Base-by-base conservation (phyloP, 2,797 vertebrate species). In the Myiotriccus ornatus region DNA sequence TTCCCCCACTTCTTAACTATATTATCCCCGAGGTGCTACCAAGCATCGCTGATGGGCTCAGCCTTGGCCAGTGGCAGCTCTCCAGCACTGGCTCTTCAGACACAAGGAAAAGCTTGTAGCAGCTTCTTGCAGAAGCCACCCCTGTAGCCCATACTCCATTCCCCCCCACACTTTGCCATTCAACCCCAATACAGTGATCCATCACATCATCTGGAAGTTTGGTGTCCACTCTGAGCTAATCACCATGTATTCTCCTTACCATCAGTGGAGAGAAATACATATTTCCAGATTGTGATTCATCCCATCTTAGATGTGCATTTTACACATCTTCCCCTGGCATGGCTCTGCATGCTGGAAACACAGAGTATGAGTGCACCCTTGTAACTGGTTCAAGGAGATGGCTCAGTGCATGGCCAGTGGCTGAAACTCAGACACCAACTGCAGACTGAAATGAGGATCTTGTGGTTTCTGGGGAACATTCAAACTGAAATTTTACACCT, bases 11-110 rank as follows among this genome's bases (percentile, higher is more conserved):
- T 63, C 60, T 43, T 63, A 41, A 22, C 28, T 43, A 10, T 30
- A 21, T 30, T 79, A 22, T 23, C 78, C 4, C 25, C 16, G 25
- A 60, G 20, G 37, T 1, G 6, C 78, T 30, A 69, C 55, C 39
- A 43, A 32, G 27, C 4, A 1, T 43, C 0, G 0, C 32, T 50
- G 65, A 50, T 52, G 46, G 46, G 46, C 37, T 69, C 0, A 1
- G 25, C 13, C 13, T 69, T 46, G 62, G 27, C 39, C 39, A 30
- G 39, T 4, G 3, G 47, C 3, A 2, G 19, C 19, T 53, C 25
- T 53, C 49, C 19, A 8, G 27, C 46, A 22, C 3, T 44, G n/a
- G 14, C 14, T 70, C 17, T 35, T 44, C 3, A 2, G 46, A 52
- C 65, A 35, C 4, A 16, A 3, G 22, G 37, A 22, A 41, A 52